Conservation (phyloP, 2,113 vertebrate species). For the Hemiscyllium ocellatum region DNA sequence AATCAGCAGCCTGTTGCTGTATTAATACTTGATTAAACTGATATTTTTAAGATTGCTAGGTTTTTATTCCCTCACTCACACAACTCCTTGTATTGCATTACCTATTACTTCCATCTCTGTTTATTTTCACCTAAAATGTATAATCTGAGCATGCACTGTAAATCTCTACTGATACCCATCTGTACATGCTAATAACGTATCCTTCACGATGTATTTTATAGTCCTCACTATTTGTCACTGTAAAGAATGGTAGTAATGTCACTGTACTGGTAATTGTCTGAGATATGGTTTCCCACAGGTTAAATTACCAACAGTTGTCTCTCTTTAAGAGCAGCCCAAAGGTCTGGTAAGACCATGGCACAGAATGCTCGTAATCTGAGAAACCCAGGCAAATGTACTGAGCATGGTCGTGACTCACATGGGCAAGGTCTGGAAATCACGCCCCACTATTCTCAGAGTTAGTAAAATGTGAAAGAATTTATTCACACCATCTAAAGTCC, state of each 20-base stretch:
- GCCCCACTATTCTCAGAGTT: no score
- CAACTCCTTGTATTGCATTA: not conserved
- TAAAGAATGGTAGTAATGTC: not conserved
- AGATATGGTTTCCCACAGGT: no score
- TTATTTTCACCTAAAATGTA: not conserved
- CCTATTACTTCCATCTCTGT: not conserved
- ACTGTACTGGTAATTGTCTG: no score
- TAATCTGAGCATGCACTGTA: not conserved
- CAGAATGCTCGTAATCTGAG: no score
- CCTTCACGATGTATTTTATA: not conserved
- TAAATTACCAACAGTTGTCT: no score
- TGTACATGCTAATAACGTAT: not conserved
- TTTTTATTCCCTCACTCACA: not conserved
- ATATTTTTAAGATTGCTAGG: not conserved
- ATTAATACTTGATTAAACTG: not conserved
- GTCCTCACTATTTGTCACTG: not conserved
- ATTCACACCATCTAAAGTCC: no score
- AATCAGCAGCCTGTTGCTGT: not conserved
- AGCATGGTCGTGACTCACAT: no score
- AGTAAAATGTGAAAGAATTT: no score
- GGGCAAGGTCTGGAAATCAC: no score
- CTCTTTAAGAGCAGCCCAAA: no score
- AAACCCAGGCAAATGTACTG: no score
- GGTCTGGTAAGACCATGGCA: no score
- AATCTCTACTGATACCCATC: not conserved